phyloP scores from a whole-genome alignment of 2,797 vertebrate genomes.

The Myioborus miniatus region DNA sequence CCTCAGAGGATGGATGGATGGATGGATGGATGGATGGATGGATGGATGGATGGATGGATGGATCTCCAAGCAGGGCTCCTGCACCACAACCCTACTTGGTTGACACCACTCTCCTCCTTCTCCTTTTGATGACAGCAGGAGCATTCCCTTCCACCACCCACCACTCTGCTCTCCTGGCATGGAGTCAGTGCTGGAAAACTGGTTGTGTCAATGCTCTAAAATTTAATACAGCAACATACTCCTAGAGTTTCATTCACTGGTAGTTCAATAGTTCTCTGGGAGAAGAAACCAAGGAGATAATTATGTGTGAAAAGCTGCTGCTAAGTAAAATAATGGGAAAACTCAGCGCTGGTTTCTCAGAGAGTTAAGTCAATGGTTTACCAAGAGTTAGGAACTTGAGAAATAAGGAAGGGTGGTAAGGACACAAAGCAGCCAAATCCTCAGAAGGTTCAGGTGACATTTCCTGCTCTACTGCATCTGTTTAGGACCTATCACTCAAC shows the following conservation, averaged over 20 bases:
- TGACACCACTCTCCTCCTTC: background rate
- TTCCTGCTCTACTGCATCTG: background rate
- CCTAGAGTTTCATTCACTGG: background rate
- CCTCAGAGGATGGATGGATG: background rate
- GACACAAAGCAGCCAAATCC: background rate
- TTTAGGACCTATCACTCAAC: background rate
- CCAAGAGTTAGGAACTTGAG: background rate
- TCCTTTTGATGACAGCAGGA: background rate
- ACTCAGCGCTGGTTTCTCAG: background rate
- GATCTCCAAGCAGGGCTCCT: background rate
- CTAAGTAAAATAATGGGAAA: slow-evolving; percentile 4
- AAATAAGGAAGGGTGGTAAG: background rate
- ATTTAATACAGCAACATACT: background rate
- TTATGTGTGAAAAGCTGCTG: background rate
- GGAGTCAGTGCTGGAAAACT: background rate
- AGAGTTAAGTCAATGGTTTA: slow-evolving; percentile 6
- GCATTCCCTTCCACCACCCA: background rate
- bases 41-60: background rate
- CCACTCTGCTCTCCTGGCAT: background rate
- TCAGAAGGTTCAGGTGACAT: background rate
- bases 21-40: background rate
- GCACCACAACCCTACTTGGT: background rate
- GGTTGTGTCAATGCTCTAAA: background rate
- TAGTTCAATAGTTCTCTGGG: background rate
- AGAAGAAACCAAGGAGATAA: background rate